These are phyloP conservation scores for Lerema accius DNA, from an alignment of 1,140 invertebrate genomes.

Conservation along the genomic window DNA sequence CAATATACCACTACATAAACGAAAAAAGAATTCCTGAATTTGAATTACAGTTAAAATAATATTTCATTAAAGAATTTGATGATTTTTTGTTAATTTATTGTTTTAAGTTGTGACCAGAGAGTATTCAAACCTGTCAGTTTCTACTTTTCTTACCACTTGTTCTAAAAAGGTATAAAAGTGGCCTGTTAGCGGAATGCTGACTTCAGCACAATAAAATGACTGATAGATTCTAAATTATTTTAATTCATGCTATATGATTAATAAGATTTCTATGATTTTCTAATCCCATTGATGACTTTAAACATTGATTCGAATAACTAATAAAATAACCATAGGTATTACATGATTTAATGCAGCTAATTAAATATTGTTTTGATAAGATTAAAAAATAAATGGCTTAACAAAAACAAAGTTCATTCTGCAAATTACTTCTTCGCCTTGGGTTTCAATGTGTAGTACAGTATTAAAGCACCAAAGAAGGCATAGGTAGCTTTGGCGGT, in stretches of 20 bases:
- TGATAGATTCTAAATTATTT: constrained; percentile 3
- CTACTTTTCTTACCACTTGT: no score
- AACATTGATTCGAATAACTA: not conserved
- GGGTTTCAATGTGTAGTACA: constrained; percentile 84
- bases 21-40: no score
- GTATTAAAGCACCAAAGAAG: constrained; percentile 82
- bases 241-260: constrained; percentile 11
- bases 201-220: constrained; percentile 1
- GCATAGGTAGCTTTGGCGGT: constrained; percentile 86
- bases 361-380: constrained; percentile 23
- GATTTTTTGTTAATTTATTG: no score
- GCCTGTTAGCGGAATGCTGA: no score
- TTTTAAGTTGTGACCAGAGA: no score
- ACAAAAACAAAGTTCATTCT: constrained; percentile 17
- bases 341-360: constrained; percentile 39
- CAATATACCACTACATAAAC: no score
- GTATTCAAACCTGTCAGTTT: no score
- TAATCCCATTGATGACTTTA: not conserved
- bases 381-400: constrained; percentile 32
- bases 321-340: constrained; percentile 19
- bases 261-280: not conserved
- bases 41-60: no score
- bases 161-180: no score
- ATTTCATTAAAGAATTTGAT: no score
- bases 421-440: constrained; percentile 67